These are phyloP conservation scores for Helogale parvula DNA, from an alignment of 2,113 vertebrate genomes.

Conservation along the genomic window DNA sequence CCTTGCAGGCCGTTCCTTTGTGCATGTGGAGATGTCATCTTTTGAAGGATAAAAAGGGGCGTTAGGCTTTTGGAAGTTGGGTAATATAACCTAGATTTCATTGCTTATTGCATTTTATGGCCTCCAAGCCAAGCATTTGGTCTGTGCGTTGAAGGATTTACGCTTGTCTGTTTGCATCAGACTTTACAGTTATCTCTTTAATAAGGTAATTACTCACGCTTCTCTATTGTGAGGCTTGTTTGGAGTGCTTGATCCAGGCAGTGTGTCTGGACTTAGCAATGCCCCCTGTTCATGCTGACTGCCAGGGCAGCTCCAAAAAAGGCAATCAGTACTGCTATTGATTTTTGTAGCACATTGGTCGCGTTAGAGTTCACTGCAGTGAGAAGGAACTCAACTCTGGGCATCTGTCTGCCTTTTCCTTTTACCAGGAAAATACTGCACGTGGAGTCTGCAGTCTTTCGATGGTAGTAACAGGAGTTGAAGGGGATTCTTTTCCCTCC, in stretches of 20 bases:
- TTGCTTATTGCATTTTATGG: constrained; percentile 73
- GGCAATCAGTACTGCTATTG: constrained; percentile 22
- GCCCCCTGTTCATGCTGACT: constrained; percentile 52
- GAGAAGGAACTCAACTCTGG: background rate
- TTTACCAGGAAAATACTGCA: constrained; percentile 12
- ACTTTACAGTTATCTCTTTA: constrained; percentile 77
- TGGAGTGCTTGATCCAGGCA: constrained; percentile 62
- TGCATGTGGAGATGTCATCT: background rate
- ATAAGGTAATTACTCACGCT: constrained; percentile 63
- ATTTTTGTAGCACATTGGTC: constrained; percentile 54
- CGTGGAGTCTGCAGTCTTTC: background rate
- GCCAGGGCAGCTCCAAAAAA: constrained; percentile 63
- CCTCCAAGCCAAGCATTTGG: constrained; percentile 68
- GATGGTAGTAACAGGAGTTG: background rate
- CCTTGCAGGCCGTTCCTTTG: background rate
- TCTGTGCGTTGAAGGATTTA: constrained; percentile 65
- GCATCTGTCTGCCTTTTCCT: background rate
- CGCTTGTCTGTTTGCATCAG: constrained; percentile 79
- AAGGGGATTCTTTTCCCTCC: background rate
- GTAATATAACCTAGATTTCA: constrained; percentile 60
- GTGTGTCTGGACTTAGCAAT: constrained; percentile 59
- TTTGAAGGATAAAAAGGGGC: constrained; percentile 11
- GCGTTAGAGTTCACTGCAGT: constrained; percentile 50
- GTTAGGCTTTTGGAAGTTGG: constrained; percentile 51
- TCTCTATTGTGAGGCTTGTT: constrained; percentile 43